Percentiles rank a stretch among this genome's conserved stretches.
These are phyloP conservation scores for Anolis apletophallus DNA, from an alignment of 2,797 vertebrate genomes.

Conservation along the genomic window DNA sequence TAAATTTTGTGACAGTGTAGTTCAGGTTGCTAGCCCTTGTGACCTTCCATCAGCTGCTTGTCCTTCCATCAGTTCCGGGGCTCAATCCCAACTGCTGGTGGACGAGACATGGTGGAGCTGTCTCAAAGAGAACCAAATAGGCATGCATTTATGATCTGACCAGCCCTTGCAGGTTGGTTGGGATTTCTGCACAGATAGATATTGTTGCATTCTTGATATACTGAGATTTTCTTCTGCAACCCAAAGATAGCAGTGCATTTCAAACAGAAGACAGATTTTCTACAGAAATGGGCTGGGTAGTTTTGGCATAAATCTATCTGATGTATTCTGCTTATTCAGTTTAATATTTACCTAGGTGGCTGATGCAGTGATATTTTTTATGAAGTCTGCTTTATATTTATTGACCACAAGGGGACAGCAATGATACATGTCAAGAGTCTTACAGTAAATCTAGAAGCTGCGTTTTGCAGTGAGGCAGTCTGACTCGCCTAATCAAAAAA, in stretches of 20 bases:
- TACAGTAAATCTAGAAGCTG: background rate
- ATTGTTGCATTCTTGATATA: background rate
- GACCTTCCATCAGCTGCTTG: no score
- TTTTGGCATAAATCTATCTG: background rate
- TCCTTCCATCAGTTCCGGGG: no score
- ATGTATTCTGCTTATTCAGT: background rate
- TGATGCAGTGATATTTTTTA: background rate
- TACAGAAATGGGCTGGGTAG: background rate
- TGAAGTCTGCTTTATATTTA: background rate
- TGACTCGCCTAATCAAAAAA: background rate
- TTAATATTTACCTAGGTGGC: background rate
- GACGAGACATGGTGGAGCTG: no score
- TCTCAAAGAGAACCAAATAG: background rate
- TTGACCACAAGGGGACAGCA: slow-evolving; percentile 28
- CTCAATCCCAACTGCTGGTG: no score
- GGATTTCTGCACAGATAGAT: background rate
- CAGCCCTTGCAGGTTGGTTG: background rate
- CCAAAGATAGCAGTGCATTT: background rate
- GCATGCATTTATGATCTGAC: no score
- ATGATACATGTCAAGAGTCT: background rate
- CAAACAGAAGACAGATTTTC: background rate
- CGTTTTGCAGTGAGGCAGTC: background rate
- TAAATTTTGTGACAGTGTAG: no score
- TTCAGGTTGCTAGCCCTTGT: no score
- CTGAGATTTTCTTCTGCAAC: background rate